Base-by-base conservation (phyloP, 1,140 invertebrate species). In the Notospermus geniculatus region DNA sequence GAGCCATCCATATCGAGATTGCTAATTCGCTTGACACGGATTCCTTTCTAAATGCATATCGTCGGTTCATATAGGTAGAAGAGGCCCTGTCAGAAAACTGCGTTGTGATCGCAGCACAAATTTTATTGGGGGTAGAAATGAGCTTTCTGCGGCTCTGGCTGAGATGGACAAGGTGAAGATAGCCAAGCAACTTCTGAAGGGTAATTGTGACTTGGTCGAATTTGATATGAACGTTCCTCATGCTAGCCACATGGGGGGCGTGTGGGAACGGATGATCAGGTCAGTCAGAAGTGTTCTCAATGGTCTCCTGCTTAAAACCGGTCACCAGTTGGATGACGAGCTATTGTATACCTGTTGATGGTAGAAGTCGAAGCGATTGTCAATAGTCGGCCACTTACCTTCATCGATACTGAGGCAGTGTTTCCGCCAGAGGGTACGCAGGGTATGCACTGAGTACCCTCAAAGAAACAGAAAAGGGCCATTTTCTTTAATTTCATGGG, bases 81-180 rank as follows among this genome's bases (percentile, higher is more conserved):
- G 71, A 57, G 67, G 64, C 11, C 23, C 57, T 0, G 57, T 70
- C 30, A 46, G 32, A 56, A 32, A 58, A 4, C 41, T 71, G 2
- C 65, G 67, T 59, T 68, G 57, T 28, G 73, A 73, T 59, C 65
- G 60, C n/a, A 65, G 71, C 15, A 72, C 66, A 17, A 74, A 72
- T 60, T 71, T 72, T 41, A 53, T 62, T 25, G 73, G 60, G 25
- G 74, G 59, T 45, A 59, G 70, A 45, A 62, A 59, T 57, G 74
- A 76, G 59, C 54, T 72, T 15, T 45, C 50, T 5, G 58, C 59
- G 32, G 25, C 45, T 13, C 19, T 64, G 27, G 19, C 56, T 28
- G 23, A 62, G 19, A 56, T 66, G 39, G 62, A 60, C 19, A 1
- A 46, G 13, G 29, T 54, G 9, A 43, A 36, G 2, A 60, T 70